Evolutionary conservation across 2,888 invertebrate genomes (phyloP).

Genomic region (Aphodius granarius): DNA sequence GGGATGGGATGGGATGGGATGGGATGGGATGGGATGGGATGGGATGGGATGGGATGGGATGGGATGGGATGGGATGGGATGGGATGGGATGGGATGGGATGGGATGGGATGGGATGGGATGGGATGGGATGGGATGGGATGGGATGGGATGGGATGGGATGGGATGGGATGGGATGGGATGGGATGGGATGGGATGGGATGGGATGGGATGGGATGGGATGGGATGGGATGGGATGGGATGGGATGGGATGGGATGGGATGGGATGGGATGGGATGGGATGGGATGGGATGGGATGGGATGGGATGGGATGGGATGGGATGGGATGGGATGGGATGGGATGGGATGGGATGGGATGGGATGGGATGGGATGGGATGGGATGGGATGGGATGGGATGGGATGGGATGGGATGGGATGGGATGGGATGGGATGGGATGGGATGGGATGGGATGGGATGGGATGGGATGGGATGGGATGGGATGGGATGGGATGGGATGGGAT

Average conservation of each 20-base stretch:
- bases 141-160: slow-evolving; percentile 3
- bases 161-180: background rate
- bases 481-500: background rate
- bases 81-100: background rate
- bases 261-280: background rate
- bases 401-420: background rate
- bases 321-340: background rate
- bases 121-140: background rate
- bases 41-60: background rate
- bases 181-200: background rate
- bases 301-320: background rate
- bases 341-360: background rate
- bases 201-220: background rate
- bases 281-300: background rate
- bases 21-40: background rate
- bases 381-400: background rate
- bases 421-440: background rate
- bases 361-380: slow-evolving; percentile 5
- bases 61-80: background rate
- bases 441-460: slow-evolving; percentile 1
- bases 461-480: background rate
- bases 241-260: background rate
- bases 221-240: background rate
- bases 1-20: background rate
- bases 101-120: background rate